These are phyloP conservation scores for Machaerirhynchus nigripectus DNA, from an alignment of 2,113 vertebrate genomes.

Conservation along the genomic window DNA sequence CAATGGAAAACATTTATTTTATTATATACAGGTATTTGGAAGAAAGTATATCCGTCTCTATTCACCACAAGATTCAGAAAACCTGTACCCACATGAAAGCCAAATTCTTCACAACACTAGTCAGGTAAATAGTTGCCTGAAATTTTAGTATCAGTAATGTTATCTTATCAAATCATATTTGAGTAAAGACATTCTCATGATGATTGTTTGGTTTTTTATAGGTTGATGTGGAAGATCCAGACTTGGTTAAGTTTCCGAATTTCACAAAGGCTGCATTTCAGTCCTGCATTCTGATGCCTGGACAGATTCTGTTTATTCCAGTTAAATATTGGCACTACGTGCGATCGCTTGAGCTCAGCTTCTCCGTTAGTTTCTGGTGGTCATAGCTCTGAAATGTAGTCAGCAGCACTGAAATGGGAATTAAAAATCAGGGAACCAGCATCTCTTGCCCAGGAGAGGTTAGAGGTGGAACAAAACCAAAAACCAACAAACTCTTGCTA, in stretches of 20 bases:
- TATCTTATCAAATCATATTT: neutral
- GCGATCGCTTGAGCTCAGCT: slow-evolving; percentile 88
- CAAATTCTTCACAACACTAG: slow-evolving; percentile 94
- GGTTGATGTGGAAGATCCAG: slow-evolving; percentile 91
- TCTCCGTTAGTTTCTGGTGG: slow-evolving; percentile 98
- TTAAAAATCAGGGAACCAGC: neutral
- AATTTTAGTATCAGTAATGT: neutral
- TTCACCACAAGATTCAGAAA: slow-evolving; percentile 81
- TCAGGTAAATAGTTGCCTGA: slow-evolving; percentile 76
- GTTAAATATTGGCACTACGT: slow-evolving; percentile 91
- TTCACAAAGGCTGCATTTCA: slow-evolving; percentile 81
- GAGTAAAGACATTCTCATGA: neutral
- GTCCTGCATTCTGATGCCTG: slow-evolving; percentile 85
- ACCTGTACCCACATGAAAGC: slow-evolving; percentile 88
- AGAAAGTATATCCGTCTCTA: slow-evolving; percentile 91
- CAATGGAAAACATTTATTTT: neutral
- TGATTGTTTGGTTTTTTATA: slow-evolving; percentile 32
- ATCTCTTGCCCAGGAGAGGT: neutral
- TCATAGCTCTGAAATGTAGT: slow-evolving; percentile 68
- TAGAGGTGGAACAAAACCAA: neutral
- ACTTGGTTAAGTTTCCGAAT: slow-evolving; percentile 80
- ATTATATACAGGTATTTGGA: slow-evolving; percentile 83
- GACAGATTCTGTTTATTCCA: slow-evolving; percentile 93
- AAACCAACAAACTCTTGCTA: neutral
- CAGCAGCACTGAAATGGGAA: neutral